These are phyloP conservation scores for Plotosus lineatus DNA, from an alignment of 2,113 vertebrate genomes.

Conservation along the genomic window DNA sequence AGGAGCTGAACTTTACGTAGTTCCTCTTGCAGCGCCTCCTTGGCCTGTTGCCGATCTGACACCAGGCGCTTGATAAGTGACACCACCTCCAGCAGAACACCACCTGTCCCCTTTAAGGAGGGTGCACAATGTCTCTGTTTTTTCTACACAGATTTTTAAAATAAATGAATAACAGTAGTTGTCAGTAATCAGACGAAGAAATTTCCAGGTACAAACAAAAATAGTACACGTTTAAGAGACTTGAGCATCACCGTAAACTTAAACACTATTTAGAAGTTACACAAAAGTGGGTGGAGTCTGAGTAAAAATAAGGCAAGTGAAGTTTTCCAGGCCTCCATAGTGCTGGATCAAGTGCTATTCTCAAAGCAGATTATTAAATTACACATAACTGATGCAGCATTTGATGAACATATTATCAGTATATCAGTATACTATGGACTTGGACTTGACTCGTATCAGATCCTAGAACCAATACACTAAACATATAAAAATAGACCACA, in stretches of 20 bases:
- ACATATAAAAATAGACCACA: too few species aligned
- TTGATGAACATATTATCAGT: neutral
- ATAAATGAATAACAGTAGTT: neutral
- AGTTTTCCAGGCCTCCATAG: too few species aligned
- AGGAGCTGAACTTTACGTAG: constrained; percentile 67
- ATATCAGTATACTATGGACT: too few species aligned
- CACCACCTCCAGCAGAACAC: constrained; percentile 75
- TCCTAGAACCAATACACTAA: neutral
- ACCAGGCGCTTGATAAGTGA: constrained; percentile 81
- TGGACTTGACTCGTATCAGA: neutral
- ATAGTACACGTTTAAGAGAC: too few species aligned
- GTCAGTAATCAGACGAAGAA: neutral
- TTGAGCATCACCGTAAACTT: neutral
- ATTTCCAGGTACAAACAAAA: neutral
- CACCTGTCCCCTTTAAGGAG: constrained; percentile 73
- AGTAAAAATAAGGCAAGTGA: too few species aligned
- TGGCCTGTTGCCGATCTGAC: constrained; percentile 76
- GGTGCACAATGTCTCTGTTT: constrained; percentile 55
- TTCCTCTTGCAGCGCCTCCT: constrained; percentile 75
- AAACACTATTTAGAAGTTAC: neutral
- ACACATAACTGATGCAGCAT: neutral
- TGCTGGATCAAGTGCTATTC: neutral
- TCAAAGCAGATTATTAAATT: neutral
- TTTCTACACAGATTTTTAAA: constrained; percentile 56
- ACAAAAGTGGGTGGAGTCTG: neutral